Base-by-base conservation (phyloP, 2,888 invertebrate genomes). In the Agrochola lychnidis region DNA sequence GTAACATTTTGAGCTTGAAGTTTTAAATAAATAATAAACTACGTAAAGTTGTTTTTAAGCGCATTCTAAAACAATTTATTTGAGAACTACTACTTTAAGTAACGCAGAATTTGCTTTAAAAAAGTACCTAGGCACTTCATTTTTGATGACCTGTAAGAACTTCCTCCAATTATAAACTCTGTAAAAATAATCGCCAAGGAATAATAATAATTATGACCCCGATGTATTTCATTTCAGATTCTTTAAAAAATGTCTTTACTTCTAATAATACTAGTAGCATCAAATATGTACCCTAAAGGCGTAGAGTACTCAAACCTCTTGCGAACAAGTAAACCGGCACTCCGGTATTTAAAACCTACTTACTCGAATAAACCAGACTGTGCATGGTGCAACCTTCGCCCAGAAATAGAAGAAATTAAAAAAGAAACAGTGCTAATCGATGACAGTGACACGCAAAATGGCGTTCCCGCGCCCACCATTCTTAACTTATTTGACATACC, bases 401-500 rank as follows among this genome's bases (percentile, higher is more conserved):
- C 76, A n/a, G 45, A 69, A 42, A 22, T 45, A 2, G 69, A 61
- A 59, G 30, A 53, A 75, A 63, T 64, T 12, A 80, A 72, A 66
- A 79, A 61, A 48, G 25, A 73, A 14, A 1, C 10, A 19, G 56
- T 25, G 14, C 14, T 36, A 3, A n/a, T 19, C 9, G 36, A 53
- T 63, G 30, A 22, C 36, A 56, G 63, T 59, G 48, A 71, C 42
- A 64, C 0, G 14, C 62, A 78, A 75, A 59, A 81, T 63, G 69
- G 78, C 59, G 59, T 59, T 22, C 62, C 64, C 36, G 48, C 68
- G 40, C 78, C 78, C 22, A 63, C 70, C n/a, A 56, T 84, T 10
- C 56, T 76, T 0, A 76, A 84, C n/a, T 19, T 84, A 61, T 74
- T 84, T 59, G 76, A 76, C 51, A 63, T 81, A 67, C 79, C 84